Percentiles rank a stretch among this genome's conserved stretches.
Evolutionary conservation across 2,888 invertebrate genomes (phyloP).

Genomic region (Pandemis heparana): DNA sequence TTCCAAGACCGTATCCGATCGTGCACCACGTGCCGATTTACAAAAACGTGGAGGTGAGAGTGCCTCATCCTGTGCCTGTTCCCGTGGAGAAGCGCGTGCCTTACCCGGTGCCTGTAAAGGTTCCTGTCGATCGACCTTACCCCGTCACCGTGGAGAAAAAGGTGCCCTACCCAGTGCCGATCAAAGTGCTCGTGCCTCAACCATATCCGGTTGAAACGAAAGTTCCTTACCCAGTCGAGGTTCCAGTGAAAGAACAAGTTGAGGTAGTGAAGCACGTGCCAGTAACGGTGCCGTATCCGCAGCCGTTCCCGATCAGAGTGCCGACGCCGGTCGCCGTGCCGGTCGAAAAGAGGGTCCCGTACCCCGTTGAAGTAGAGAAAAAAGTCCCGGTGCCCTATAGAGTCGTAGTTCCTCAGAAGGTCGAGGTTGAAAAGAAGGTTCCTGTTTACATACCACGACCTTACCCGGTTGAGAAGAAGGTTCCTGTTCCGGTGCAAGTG

Average conservation of each 20-base stretch:
- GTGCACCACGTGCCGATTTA: constrained; percentile 75
- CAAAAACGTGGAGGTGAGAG: constrained; percentile 75
- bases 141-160: constrained; percentile 76
- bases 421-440: constrained; percentile 74
- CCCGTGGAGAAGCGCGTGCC: constrained; percentile 77
- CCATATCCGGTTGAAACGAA: constrained; percentile 84
- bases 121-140: constrained; percentile 72
- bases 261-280: constrained; percentile 78
- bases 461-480: constrained; percentile 69
- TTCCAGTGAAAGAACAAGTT: constrained; percentile 76
- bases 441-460: constrained; percentile 55
- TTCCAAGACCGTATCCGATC: constrained; percentile 80
- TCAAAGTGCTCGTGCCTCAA: constrained; percentile 76
- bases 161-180: constrained; percentile 76
- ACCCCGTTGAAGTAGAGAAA: constrained; percentile 80
- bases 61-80: constrained; percentile 72
- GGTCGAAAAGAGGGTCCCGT: constrained; percentile 77
- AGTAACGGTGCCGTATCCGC: constrained; percentile 72
- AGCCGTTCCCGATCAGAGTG: constrained; percentile 84
- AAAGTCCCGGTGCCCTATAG: constrained; percentile 66
- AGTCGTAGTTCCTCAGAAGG: constrained; percentile 49
- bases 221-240: constrained; percentile 81
- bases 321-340: constrained; percentile 82
- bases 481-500: constrained; percentile 64
- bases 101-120: constrained; percentile 71